phyloP scores from a whole-genome alignment of 2,888 invertebrate genomes.

The Yponomeuta cagnagella region DNA sequence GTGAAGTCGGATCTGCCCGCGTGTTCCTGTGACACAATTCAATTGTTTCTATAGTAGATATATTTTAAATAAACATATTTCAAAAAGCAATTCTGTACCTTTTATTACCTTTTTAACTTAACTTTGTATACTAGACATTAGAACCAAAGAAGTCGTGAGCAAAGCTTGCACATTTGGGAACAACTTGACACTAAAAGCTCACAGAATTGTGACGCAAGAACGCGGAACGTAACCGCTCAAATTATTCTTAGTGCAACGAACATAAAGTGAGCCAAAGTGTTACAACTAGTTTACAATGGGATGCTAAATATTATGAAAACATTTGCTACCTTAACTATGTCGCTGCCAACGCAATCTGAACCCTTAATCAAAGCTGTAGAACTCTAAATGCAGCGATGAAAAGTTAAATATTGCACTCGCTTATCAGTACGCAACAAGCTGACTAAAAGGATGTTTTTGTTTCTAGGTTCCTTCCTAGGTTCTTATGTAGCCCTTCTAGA shows the following conservation, averaged over 20 bases:
- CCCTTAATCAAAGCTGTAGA: background rate
- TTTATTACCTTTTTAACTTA: too few relatives aligned
- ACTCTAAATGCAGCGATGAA: background rate
- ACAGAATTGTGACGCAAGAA: background rate
- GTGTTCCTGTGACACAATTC: too few relatives aligned
- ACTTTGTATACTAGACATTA: too few relatives aligned
- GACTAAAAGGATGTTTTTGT: too few relatives aligned
- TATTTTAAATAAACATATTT: too few relatives aligned
- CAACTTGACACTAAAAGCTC: background rate
- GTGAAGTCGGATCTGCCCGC: too few relatives aligned
- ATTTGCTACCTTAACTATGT: background rate
- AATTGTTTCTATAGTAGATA: too few relatives aligned
- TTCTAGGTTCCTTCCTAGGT: too few relatives aligned
- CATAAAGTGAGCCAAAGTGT: background rate
- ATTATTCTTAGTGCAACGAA: background rate
- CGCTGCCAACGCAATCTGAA: background rate
- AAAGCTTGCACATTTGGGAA: background rate
- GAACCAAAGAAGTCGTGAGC: background rate
- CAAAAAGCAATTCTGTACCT: too few relatives aligned
- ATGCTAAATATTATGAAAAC: background rate
- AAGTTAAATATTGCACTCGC: background rate
- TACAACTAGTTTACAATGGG: constrained; percentile 1
- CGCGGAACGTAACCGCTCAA: background rate
- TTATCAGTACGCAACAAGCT: background rate
- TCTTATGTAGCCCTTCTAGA: too few relatives aligned